Evolutionary conservation across 2,797 vertebrate genomes (phyloP).

Genomic region (Salmo trutta): DNA sequence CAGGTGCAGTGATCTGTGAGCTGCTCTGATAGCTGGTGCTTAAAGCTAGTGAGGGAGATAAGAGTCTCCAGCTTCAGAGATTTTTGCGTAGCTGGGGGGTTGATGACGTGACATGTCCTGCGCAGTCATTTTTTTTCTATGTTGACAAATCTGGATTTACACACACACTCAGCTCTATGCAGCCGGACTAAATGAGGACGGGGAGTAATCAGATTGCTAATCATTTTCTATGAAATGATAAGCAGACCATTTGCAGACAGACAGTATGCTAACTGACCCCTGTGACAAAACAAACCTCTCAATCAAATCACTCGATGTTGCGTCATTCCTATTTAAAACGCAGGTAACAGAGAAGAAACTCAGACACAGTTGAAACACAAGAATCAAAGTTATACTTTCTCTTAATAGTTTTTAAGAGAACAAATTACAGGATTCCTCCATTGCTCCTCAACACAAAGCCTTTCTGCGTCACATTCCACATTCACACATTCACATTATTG

Average conservation of each 20-base stretch:
- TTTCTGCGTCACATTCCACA: neutral
- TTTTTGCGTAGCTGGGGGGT: no score
- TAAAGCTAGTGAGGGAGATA: no score
- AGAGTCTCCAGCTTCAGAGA: no score
- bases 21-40: no score
- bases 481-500: neutral
- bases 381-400: conserved; percentile 39
- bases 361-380: conserved; percentile 32
- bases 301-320: conserved; percentile 32
- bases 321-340: conserved; percentile 47
- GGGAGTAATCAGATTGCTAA: conserved; percentile 52
- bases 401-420: conserved; percentile 23
- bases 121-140: conserved; percentile 5
- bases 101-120: neutral
- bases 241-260: conserved; percentile 47
- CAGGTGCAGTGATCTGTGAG: no score
- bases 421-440: conserved; percentile 7
- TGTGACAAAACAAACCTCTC: conserved; percentile 46
- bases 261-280: conserved; percentile 44
- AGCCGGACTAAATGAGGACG: conserved; percentile 45
- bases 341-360: conserved; percentile 41
- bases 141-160: conserved; percentile 18
- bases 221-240: conserved; percentile 61
- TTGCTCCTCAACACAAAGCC: conserved; percentile 32
- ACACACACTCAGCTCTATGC: conserved; percentile 36